Evolutionary conservation across 2,888 invertebrate genomes (phyloP), one percentile per base, ranked within the genome.

Genomic region (Sympetrum striolatum): DNA sequence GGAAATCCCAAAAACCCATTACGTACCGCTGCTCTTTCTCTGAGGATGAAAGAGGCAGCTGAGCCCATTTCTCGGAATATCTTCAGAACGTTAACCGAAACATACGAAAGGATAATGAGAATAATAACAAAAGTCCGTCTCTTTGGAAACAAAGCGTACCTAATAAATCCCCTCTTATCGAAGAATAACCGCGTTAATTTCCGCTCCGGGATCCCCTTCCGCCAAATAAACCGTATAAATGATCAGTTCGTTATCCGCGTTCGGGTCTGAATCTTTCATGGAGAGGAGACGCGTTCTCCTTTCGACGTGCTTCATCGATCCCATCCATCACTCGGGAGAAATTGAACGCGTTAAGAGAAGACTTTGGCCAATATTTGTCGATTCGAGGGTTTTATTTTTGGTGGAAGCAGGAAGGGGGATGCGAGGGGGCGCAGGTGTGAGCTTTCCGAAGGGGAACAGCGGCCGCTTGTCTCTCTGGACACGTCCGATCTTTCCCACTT

Each of bases 321-420:
- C 60, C 58, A 86, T 37, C 86, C 86, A 64, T 86, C 86, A 58
- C 37, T 18, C 58, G 58, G 53, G 86, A 37, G 60, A 64, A 86
- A 86, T 86, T 86, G 86, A 86, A 64, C 86, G 86, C 60, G 86
- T 86, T 82, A 60, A 86, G 86, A n/a, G 86, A 25, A 60, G 60
- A 86, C 60, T 86, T 86, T 22, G 60, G 86, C 86, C 60, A 86
- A 86, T 86, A 86, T 86, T 86, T 86, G 86, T 60, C n/a, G 86
- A 64, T 37, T 60, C n/a, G 86, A 37, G 60, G 81, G 81, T 53
- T 53, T 53, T 53, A 53, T 53, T 73, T 73, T n/a, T 12, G 64
- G 64, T 8, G n/a, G 64, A 60, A n/a, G 18, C 60, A 0, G 60
- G 18, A 18, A 18, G 60, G n/a, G n/a, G 22, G 64, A 25, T 64